phyloP scores from a whole-genome alignment of 2,888 invertebrate genomes.

The Melanostoma scalare region DNA sequence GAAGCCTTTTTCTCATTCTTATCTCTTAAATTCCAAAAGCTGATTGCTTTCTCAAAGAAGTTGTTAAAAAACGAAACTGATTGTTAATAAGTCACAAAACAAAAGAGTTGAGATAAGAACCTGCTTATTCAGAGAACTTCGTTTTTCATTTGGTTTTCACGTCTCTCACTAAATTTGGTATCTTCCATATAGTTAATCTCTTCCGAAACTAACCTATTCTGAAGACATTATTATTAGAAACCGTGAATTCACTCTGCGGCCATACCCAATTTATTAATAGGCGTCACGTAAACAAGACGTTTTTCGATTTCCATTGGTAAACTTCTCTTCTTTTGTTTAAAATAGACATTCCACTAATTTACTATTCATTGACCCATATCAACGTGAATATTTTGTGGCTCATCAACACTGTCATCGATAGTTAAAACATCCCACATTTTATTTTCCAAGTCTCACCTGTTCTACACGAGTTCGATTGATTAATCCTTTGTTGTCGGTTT shows the following conservation, averaged over 20 bases:
- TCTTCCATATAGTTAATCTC: conserved; percentile 8
- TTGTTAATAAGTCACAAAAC: not conserved
- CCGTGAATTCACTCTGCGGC: too few species aligned
- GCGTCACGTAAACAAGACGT: not conserved
- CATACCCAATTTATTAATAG: not conserved
- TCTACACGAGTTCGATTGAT: conserved; percentile 29
- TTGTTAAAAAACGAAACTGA: conserved; percentile 5
- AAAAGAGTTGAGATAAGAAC: conserved; percentile 46
- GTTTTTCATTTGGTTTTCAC: not conserved
- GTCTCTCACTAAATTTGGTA: not conserved
- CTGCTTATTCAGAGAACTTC: not conserved
- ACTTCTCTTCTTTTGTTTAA: not conserved
- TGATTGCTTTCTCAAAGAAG: not conserved
- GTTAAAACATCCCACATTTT: not conserved
- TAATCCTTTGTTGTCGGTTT: conserved; percentile 63
- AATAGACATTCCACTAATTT: conserved; percentile 12
- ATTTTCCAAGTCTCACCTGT: conserved; percentile 54
- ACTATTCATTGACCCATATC: conserved; percentile 60
- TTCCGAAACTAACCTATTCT: not conserved
- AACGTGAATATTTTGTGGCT: conserved; percentile 3
- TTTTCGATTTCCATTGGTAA: not conserved
- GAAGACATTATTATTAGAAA: too few species aligned
- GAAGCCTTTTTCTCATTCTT: not conserved
- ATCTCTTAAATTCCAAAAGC: not conserved
- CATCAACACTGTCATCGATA: conserved; percentile 40